A percentile compares a stretch with the other conserved stretches of the same genome.
Evolutionary conservation across 2,888 invertebrate species (phyloP).

Genomic region (Lydus trimaculatus): DNA sequence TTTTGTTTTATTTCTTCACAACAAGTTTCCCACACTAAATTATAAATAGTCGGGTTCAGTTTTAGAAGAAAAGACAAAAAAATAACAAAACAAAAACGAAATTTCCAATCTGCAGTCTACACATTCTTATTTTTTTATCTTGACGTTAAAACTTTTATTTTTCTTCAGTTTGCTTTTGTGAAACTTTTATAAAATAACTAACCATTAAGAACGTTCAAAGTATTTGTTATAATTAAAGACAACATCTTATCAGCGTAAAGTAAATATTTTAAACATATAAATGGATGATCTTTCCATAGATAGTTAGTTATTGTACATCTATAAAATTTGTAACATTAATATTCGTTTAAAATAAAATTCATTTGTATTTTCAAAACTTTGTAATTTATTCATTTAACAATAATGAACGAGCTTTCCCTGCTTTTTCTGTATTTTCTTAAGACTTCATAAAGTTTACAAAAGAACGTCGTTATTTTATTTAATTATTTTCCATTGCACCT

Average conservation of each 20-base stretch:
- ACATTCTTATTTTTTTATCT: not conserved
- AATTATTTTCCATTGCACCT: slow-evolving; percentile 23
- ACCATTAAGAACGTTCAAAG: not conserved
- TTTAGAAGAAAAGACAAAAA: not conserved
- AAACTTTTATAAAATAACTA: not conserved
- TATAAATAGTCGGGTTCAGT: not conserved
- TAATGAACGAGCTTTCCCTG: not conserved
- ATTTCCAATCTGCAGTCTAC: not conserved
- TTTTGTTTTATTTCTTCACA: not conserved
- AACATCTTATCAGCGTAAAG: too few species aligned
- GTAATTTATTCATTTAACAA: not conserved
- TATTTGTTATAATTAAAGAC: too few species aligned
- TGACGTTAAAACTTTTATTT: not conserved
- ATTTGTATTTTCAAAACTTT: too few species aligned
- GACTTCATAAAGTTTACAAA: slow-evolving; percentile 17
- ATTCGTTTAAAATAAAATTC: too few species aligned
- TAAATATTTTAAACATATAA: too few species aligned
- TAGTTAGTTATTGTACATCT: too few species aligned
- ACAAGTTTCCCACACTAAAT: not conserved
- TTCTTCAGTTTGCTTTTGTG: not conserved
- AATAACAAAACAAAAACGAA: not conserved
- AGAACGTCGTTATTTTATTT: slow-evolving; percentile 20
- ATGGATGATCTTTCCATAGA: too few species aligned
- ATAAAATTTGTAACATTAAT: too few species aligned
- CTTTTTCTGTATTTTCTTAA: not conserved